phyloP scores from a whole-genome alignment of 2,113 vertebrate species.

The Salvator merianae region DNA sequence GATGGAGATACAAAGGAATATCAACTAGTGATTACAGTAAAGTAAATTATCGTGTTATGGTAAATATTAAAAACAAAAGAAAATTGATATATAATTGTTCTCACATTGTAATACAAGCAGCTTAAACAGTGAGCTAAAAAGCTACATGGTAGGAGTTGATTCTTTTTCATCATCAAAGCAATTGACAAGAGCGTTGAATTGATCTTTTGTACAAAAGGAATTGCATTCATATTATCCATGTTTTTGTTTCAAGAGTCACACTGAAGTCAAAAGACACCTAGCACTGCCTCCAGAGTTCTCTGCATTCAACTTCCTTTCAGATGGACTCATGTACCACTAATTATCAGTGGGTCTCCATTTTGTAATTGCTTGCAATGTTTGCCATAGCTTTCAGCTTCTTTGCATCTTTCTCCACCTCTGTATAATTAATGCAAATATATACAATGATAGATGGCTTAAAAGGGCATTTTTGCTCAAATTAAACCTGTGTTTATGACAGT shows the following conservation, averaged over 20 bases:
- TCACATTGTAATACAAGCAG: conserved; percentile 10
- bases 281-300: neutral
- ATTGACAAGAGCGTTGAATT: neutral
- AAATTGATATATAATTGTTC: conserved; percentile 33
- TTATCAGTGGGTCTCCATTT: no score
- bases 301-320: neutral
- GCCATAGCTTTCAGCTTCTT: no score
- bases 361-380: no score
- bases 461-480: no score
- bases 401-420: no score
- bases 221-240: neutral
- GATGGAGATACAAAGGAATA: conserved; percentile 12
- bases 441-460: no score
- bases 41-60: conserved; percentile 21
- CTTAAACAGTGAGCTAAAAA: conserved; percentile 8
- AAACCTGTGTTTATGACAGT: no score
- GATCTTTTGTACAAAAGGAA: neutral
- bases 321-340: no score
- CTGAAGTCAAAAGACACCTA: neutral
- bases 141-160: conserved; percentile 16
- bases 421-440: no score
- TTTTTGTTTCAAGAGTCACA: conserved; percentile 2
- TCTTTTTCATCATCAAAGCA: neutral
- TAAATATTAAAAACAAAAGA: conserved; percentile 48
- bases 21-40: conserved; percentile 32